Base-by-base conservation (phyloP, 1,140 invertebrate species). In the Drosophila ambigua region DNA sequence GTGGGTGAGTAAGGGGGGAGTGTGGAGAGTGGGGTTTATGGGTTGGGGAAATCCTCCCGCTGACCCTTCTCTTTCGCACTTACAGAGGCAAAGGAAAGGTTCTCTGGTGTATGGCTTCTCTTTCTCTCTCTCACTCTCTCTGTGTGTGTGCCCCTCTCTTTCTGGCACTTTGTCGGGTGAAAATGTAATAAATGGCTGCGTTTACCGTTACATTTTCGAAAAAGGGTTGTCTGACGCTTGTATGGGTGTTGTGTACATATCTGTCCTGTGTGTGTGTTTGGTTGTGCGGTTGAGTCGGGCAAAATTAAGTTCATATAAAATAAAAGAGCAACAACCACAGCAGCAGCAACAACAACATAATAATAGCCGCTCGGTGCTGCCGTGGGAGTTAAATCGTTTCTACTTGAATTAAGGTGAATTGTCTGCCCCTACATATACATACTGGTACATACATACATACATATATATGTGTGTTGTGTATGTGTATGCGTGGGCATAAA, bases 291-390 rank as follows among this genome's bases (percentile, higher is more conserved):
- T 60, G 77, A 81, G 78, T 69, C 61, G 78, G 78, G 75, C 63
- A 69, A 87, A 87, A 87, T 87, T 87, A 87, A 87, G 83, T 87
- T 87, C 83, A 74, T 83, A 87, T 87, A 85, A 85, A 85, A 85
- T 87, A 85, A 82, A 85, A 82, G 61, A 71, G 28, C 60, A 77
- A 77, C 68, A 61, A 76, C 57, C 51, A 61, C 72, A 75, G 65
- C 72, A 61, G 75, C 67, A 61, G 65, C 51, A 57, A 57, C 72
- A 74, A 60, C 82, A 81, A 81, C 84, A 58, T 69, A 9, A 74
- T 77, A 74, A 74, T 74, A 75, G 65, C 78, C 66, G 72, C 31
- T 60, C 57, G 45, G 53, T 55, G 61, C 62, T 46, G 63, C 43
- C 72, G 73, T 77, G 82, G 83, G 82, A 85, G 83, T 85, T 82